Evolutionary conservation across 2,888 invertebrate genomes (phyloP).

Genomic region (Morinoia aosen): DNA sequence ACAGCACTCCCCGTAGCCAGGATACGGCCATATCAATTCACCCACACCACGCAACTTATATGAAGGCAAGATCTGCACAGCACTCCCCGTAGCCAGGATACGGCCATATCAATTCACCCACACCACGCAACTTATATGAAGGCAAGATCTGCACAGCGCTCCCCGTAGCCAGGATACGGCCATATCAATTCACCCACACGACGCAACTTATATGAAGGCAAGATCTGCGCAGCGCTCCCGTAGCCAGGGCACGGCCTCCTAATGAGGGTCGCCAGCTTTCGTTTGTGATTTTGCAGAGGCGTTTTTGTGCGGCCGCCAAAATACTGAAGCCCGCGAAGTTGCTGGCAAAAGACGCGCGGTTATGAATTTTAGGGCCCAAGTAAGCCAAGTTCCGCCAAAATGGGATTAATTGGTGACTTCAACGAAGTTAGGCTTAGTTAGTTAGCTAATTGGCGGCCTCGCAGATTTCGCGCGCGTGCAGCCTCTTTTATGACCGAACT

Average conservation of each 20-base stretch:
- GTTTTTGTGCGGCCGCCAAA: background rate
- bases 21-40: too few relatives aligned
- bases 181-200: too few relatives aligned
- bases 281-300: background rate
- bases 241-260: background rate
- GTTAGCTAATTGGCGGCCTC: slow-evolving; percentile 29
- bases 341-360: slow-evolving; percentile 40
- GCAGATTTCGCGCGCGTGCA: slow-evolving; percentile 12
- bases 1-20: too few relatives aligned
- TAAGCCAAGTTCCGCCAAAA: slow-evolving; percentile 42
- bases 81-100: background rate
- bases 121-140: too few relatives aligned
- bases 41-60: too few relatives aligned
- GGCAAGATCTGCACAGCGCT: background rate
- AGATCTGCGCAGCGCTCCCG: background rate
- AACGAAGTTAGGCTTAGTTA: slow-evolving; percentile 53
- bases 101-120: too few relatives aligned
- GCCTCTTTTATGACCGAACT: background rate
- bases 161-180: background rate
- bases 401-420: slow-evolving; percentile 50
- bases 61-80: background rate
- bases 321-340: background rate
- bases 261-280: background rate
- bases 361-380: slow-evolving; percentile 45
- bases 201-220: background rate